Conservation (phyloP, 2,888 invertebrate genomes). For the Cerastis leucographa region DNA sequence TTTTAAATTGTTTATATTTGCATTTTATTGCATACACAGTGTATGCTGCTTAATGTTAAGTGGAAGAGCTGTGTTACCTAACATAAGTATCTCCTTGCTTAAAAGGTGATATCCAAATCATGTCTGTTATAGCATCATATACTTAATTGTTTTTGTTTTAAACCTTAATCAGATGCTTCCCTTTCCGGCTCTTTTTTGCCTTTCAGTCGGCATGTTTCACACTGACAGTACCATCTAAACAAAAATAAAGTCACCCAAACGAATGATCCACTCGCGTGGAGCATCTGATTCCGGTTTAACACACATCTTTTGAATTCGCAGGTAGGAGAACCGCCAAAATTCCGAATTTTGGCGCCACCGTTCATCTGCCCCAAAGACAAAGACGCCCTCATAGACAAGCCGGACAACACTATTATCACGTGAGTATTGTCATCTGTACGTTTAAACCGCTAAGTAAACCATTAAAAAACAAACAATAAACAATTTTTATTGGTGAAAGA, state of each 20-base stretch:
- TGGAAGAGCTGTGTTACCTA: no score
- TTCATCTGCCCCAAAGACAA: conserved; percentile 80
- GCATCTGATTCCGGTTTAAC: background rate
- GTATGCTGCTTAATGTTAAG: no score
- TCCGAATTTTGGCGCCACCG: conserved; percentile 79
- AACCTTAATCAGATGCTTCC: background rate
- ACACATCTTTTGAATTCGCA: conserved; percentile 31
- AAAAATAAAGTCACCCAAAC: background rate
- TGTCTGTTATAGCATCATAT: no score
- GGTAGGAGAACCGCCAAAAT: conserved; percentile 67
- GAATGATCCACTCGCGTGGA: background rate
- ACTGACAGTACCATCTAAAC: background rate
- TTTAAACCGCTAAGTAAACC: background rate
- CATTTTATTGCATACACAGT: no score
- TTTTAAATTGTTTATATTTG: no score
- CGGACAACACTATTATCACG: conserved; percentile 79
- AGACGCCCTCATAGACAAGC: conserved; percentile 70
- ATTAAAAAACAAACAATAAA: no score
- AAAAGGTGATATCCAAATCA: no score
- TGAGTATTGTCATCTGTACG: conserved; percentile 64
- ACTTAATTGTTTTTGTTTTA: no score
- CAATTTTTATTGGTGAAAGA: no score
- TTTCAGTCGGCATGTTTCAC: background rate
- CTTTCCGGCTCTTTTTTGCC: background rate
- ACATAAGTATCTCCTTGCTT: no score